Conservation (phyloP, 2,113 vertebrate genomes). For the Phylloscopus trochilus region DNA sequence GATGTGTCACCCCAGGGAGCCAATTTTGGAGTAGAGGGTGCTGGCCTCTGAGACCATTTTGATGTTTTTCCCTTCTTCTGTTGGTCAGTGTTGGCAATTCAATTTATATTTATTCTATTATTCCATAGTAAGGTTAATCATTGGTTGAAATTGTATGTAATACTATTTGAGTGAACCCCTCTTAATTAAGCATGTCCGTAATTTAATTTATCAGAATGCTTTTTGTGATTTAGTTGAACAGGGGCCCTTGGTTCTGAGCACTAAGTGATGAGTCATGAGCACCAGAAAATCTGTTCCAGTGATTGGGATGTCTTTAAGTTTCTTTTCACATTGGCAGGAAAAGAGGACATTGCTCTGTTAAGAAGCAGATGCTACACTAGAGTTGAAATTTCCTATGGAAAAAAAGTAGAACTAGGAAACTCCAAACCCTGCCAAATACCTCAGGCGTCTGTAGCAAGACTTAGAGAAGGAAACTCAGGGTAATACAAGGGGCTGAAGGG, state of each 20-base stretch:
- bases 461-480: not conserved
- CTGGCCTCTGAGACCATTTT: not conserved
- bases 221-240: not conserved
- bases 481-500: not conserved
- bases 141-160: not conserved
- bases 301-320: not conserved
- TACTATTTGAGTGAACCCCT: not conserved
- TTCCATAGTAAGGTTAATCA: not conserved
- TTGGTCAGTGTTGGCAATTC: not conserved
- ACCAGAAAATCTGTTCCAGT: not conserved
- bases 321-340: not conserved
- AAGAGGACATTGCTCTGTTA: not conserved
- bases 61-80: not conserved
- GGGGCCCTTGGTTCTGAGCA: not conserved
- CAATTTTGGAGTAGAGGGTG: not conserved
- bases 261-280: not conserved
- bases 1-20: not conserved
- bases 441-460: not conserved
- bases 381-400: not conserved
- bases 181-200: not conserved
- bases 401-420: not conserved
- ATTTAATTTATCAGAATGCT: not conserved
- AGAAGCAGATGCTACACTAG: not conserved
- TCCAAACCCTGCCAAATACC: not conserved
- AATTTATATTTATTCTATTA: not conserved